A percentile compares a stretch with the other conserved stretches of the same genome.
Conservation (phyloP, 2,797 vertebrate species). For the Podargus strigoides region DNA sequence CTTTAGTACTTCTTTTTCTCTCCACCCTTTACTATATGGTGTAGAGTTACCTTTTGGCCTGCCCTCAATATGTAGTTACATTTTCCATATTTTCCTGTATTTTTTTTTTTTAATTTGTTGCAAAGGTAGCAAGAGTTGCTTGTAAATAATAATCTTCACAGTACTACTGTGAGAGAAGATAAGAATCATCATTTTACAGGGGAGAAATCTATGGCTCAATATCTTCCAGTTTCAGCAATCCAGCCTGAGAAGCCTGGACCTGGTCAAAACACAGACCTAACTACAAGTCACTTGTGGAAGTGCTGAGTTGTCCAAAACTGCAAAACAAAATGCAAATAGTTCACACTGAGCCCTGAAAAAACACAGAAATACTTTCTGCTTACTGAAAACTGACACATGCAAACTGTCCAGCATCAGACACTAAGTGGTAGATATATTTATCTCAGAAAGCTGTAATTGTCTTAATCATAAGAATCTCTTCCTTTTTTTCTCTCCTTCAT, state of each 20-base stretch:
- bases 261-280: not conserved
- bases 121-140: not conserved
- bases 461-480: not conserved
- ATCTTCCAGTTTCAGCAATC: not conserved
- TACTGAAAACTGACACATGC: not conserved
- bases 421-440: not conserved
- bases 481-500: not conserved
- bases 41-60: not conserved
- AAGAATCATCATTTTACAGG: not conserved
- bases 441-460: not conserved
- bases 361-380: not conserved
- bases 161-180: not conserved
- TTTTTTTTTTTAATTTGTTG: not conserved
- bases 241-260: not conserved
- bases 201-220: not conserved
- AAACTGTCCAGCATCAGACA: not conserved
- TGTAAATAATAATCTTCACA: not conserved
- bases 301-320: not conserved
- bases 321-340: not conserved
- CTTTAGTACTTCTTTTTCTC: not conserved
- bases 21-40: not conserved
- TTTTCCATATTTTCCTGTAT: not conserved
- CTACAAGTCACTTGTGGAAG: not conserved
- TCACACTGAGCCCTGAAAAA: not conserved
- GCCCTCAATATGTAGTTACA: accelerated